phyloP scores from a whole-genome alignment of 2,113 vertebrate species.

The Phoenicopterus ruber region DNA sequence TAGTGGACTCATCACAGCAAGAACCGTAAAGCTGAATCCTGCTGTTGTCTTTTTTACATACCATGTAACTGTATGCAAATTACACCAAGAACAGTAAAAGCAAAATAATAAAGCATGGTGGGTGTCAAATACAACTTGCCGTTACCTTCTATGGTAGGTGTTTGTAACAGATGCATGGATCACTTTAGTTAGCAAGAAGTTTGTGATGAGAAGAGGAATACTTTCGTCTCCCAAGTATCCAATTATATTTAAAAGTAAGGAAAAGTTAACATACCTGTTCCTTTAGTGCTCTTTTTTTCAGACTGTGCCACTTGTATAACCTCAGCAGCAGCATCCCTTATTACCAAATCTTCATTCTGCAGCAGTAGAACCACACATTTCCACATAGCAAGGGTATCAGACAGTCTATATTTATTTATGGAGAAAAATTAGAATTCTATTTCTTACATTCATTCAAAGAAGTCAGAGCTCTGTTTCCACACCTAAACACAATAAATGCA shows the following conservation, averaged over 20 bases:
- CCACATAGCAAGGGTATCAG: constrained; percentile 84
- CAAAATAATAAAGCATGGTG: background rate
- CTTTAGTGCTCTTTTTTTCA: constrained; percentile 54
- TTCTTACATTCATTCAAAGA: background rate
- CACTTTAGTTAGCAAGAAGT: background rate
- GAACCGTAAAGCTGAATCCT: background rate
- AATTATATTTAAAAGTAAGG: background rate
- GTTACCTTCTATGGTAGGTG: background rate
- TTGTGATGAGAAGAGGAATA: background rate
- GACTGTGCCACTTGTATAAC: constrained; percentile 75
- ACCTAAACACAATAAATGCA: background rate
- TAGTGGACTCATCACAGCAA: background rate
- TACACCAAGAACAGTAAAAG: background rate
- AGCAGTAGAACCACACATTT: constrained; percentile 83
- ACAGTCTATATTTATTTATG: constrained; percentile 67
- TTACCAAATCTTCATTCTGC: constrained; percentile 88
- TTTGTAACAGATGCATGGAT: background rate
- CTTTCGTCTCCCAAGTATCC: background rate
- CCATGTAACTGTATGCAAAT: background rate
- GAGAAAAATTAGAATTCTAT: background rate
- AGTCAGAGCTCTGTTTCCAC: background rate
- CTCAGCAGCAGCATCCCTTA: constrained; percentile 83
- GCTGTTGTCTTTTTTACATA: background rate
- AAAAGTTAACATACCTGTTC: constrained; percentile 68
- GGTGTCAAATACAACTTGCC: background rate